phyloP scores from a whole-genome alignment of 2,113 vertebrate species.

The Ploceus nigricollis region DNA sequence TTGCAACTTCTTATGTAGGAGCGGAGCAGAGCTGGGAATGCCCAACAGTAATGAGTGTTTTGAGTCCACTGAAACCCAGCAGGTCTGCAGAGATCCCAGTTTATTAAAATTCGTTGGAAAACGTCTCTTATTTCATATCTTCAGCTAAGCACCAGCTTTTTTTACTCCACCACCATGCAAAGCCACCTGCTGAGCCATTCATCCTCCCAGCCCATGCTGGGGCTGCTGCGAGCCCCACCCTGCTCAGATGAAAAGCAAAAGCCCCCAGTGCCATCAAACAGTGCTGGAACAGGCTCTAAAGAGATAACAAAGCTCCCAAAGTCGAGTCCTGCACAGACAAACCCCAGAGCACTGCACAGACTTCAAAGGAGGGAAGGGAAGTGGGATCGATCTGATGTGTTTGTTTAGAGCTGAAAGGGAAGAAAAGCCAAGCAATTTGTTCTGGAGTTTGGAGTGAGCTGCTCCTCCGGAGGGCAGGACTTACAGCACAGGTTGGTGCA shows the following conservation, averaged over 20 bases:
- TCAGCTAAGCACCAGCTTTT: neutral
- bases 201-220: neutral
- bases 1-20: accelerated
- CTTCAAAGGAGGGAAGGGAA: neutral
- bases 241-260: neutral
- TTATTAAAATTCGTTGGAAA: neutral
- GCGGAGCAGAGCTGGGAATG: neutral
- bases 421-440: neutral
- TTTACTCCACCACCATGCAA: neutral
- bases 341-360: neutral
- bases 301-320: constrained; percentile 9
- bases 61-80: neutral
- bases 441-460: neutral
- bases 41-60: neutral
- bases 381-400: neutral
- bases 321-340: neutral
- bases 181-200: neutral
- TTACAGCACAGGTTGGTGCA: accelerated
- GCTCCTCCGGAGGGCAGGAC: neutral
- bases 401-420: neutral
- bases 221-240: neutral
- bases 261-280: neutral
- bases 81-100: neutral
- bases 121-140: neutral
- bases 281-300: neutral